A percentile compares a stretch with the other conserved stretches of the same genome.
phyloP scores from a whole-genome alignment of 2,797 vertebrate genomes.

The Otus scops region DNA sequence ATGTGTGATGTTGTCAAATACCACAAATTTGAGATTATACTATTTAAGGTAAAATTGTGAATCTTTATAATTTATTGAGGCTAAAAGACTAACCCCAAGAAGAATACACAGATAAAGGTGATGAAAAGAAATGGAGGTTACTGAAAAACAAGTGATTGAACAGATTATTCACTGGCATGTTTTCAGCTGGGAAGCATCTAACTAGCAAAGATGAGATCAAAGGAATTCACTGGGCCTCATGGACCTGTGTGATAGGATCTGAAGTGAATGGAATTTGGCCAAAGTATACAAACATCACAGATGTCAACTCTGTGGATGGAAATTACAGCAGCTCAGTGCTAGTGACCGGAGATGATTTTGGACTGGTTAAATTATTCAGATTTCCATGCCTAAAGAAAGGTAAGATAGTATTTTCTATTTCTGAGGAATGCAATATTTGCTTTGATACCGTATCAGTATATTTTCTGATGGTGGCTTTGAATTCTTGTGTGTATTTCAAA shows the following conservation, averaged over 20 bases:
- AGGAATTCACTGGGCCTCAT: constrained; percentile 91
- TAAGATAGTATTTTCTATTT: constrained; percentile 24
- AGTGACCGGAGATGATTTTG: constrained; percentile 91
- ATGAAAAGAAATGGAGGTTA: not conserved
- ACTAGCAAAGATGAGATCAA: constrained; percentile 89
- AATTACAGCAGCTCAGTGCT: constrained; percentile 89
- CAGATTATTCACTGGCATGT: not conserved
- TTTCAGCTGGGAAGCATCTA: constrained; percentile 89
- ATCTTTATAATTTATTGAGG: not conserved
- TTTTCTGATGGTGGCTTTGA: not conserved
- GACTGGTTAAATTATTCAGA: constrained; percentile 89
- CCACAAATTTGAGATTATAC: not conserved
- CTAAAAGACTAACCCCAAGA: not conserved
- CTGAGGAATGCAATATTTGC: not conserved
- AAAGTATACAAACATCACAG: constrained; percentile 87
- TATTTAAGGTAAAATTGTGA: not conserved
- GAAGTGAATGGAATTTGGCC: constrained; percentile 96
- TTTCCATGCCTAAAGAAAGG: constrained; percentile 96
- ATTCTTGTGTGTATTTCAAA: not conserved
- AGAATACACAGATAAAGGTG: not conserved
- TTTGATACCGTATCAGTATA: fast-evolving
- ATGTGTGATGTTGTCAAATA: not conserved
- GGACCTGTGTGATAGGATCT: constrained; percentile 89
- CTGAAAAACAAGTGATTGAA: not conserved
- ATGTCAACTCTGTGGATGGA: constrained; percentile 92